These are phyloP conservation scores for Chrysomallon squamiferum DNA, from an alignment of 1,140 invertebrate species.

Conservation along the genomic window DNA sequence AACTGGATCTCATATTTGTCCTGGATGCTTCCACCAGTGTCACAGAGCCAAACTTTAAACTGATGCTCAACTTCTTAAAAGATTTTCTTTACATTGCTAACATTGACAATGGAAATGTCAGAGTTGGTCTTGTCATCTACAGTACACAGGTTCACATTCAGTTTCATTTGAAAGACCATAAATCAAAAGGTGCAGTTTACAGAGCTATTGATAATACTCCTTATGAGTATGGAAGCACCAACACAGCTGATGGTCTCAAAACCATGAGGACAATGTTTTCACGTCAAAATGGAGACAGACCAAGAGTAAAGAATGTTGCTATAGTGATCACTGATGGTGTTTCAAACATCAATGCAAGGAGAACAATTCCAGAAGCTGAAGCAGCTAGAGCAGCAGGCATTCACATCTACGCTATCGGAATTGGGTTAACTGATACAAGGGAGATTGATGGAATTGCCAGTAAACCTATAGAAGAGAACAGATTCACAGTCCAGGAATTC, in stretches of 20 bases:
- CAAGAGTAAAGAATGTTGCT: slow-evolving; percentile 39
- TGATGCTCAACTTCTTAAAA: slow-evolving; percentile 46
- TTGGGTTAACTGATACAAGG: slow-evolving; percentile 34
- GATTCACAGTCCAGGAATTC: slow-evolving; percentile 42
- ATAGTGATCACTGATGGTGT: slow-evolving; percentile 56
- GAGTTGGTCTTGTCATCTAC: slow-evolving; percentile 44
- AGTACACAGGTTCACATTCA: slow-evolving; percentile 30
- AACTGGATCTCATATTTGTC: slow-evolving; percentile 52
- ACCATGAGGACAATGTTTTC: slow-evolving; percentile 47
- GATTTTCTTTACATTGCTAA: slow-evolving; percentile 36
- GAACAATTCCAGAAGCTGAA: slow-evolving; percentile 35
- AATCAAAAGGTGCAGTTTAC: slow-evolving; percentile 25
- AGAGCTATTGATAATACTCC: slow-evolving; percentile 41
- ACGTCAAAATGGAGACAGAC: slow-evolving; percentile 42
- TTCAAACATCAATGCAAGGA: slow-evolving; percentile 46
- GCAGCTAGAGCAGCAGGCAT: slow-evolving; percentile 28
- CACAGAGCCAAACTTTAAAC: slow-evolving; percentile 36
- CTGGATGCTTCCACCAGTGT: slow-evolving; percentile 53
- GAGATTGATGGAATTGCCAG: slow-evolving; percentile 48
- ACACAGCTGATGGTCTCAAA: slow-evolving; percentile 49
- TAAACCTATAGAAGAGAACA: slow-evolving; percentile 32
- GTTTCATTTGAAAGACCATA: slow-evolving; percentile 40
- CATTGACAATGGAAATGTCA: slow-evolving; percentile 36
- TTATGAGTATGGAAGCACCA: slow-evolving; percentile 52
- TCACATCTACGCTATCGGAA: slow-evolving; percentile 47